A percentile compares a stretch with the other conserved stretches of the same genome.
phyloP scores from a whole-genome alignment of 2,113 vertebrate genomes.

The Cyanistes caeruleus region DNA sequence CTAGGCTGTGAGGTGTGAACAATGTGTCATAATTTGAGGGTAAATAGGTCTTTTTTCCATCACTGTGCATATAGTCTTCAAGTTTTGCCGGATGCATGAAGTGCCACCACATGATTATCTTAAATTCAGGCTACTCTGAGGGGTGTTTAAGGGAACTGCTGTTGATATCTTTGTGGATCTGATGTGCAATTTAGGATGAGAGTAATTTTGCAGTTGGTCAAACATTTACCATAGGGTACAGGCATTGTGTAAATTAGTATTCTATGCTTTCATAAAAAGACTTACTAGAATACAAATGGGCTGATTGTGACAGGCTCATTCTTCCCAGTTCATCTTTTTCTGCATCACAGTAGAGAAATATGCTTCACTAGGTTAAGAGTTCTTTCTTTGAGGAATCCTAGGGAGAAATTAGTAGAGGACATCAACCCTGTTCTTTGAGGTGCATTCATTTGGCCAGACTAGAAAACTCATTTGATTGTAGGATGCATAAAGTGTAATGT shows the following conservation, averaged over 20 bases:
- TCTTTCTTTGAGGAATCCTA: neutral
- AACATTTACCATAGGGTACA: neutral
- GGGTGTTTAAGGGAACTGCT: neutral
- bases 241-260: neutral
- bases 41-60: neutral
- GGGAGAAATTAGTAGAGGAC: slow-evolving; percentile 4
- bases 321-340: neutral
- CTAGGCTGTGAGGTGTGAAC: neutral
- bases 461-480: neutral
- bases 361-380: neutral
- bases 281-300: neutral
- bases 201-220: neutral
- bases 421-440: neutral
- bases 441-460: neutral
- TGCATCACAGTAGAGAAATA: neutral
- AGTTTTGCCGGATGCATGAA: neutral
- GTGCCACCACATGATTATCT: neutral
- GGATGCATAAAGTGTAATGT: neutral
- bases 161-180: neutral
- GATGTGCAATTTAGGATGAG: neutral
- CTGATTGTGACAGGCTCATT: neutral
- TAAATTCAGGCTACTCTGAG: neutral
- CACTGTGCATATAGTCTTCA: neutral
- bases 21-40: neutral
- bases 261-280: neutral